Evolutionary conservation across 2,797 vertebrate species (phyloP), one percentile per base, ranked within the genome.

Genomic region (Muscicapa comitata): DNA sequence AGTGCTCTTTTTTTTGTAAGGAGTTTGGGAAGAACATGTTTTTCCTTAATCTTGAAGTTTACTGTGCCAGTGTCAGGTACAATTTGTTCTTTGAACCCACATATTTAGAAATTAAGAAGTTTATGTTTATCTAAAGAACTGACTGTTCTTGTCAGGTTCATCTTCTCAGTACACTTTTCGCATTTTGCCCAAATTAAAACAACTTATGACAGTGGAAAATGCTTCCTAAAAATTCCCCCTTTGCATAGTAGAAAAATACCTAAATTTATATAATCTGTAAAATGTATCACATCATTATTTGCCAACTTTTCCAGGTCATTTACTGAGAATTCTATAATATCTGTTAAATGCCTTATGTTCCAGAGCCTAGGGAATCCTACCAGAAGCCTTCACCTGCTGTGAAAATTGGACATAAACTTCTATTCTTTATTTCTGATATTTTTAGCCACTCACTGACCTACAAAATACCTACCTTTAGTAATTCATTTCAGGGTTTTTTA

Each of bases 1-100:
- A 65, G 4, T 37, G 5, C 0, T 40, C 0, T 57, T 57, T 72
- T 72, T 72, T 75, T 28, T 20, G 2, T 6, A 77, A 63, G 17
- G 42, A 82, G 3, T 80, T 50, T 68, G 17, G 65, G 13, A 76
- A 68, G 4, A 85, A 42, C 0, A 10, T 53, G 10, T 55, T 77
- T 65, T 38, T 66, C 7, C 14, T 65, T 68, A 47, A 53, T 61
- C 42, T 40, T 58, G 7, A 71, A 33, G 10, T 8, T 74, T 77
- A 35, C 7, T 54, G 8, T 50, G 43, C 3, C 10, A 66, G 33
- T 62, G n/a, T 58, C 6, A 66, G 7, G 1, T 2, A 47, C 2
- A n/a, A 63, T 37, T 78, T 78, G 26, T 4, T 72, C 62, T 94
- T 54, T 11, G 89, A 37, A 90, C n/a, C 8, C 15, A 24, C 8